Percentiles rank a stretch among this genome's conserved stretches.
phyloP scores from a whole-genome alignment of 2,113 vertebrate genomes.

The Amphiprion ocellaris region DNA sequence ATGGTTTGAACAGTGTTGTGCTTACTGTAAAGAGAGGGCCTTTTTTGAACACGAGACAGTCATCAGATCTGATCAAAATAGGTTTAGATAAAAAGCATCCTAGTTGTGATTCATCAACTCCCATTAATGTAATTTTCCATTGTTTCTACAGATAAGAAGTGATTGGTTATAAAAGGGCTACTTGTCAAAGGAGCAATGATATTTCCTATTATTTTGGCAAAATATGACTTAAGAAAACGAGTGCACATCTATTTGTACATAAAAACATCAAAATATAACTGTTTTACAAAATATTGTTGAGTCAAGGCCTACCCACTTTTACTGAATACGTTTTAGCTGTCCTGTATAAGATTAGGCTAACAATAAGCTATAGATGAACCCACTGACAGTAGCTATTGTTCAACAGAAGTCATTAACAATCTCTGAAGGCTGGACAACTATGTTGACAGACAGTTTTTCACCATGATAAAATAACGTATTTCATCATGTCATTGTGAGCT shows the following conservation, averaged over 20 bases:
- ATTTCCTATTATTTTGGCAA: background rate
- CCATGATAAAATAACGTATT: background rate
- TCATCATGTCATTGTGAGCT: background rate
- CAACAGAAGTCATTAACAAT: background rate
- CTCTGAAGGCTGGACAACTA: background rate
- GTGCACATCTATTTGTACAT: background rate
- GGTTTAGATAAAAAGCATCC: background rate
- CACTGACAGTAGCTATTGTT: slow-evolving; percentile 56
- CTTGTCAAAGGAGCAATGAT: background rate
- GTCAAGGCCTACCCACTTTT: slow-evolving; percentile 35
- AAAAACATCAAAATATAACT: background rate
- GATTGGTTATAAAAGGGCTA: slow-evolving; percentile 11
- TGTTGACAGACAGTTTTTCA: background rate
- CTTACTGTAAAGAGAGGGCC: slow-evolving; percentile 1
- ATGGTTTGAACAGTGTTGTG: slow-evolving; percentile 11
- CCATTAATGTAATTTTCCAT: slow-evolving; percentile 35
- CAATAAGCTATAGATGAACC: slow-evolving; percentile 81
- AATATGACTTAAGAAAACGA: background rate
- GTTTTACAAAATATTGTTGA: background rate
- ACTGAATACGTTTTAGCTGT: slow-evolving; percentile 42
- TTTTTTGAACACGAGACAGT: background rate
- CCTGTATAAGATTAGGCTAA: slow-evolving; percentile 74
- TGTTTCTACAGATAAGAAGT: slow-evolving; percentile 49
- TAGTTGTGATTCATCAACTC: slow-evolving; percentile 5
- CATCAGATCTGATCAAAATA: background rate